Evolutionary conservation across 2,113 vertebrate species (phyloP).

Genomic region (Riparia riparia): DNA sequence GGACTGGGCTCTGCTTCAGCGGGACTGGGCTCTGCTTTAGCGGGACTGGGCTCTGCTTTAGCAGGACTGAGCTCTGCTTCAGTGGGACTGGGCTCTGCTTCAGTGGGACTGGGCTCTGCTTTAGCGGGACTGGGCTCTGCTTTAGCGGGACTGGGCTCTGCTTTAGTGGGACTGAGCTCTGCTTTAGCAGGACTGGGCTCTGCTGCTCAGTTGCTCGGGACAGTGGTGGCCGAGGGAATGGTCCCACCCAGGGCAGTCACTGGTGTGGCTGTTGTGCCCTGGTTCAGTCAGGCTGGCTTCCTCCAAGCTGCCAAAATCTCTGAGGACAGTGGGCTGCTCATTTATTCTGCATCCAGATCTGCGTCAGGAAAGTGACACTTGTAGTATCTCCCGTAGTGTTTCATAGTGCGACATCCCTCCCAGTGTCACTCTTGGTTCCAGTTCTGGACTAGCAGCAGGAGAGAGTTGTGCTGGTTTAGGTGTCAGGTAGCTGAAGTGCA

Average conservation of each 20-base stretch:
- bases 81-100: too few species aligned
- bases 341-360: neutral
- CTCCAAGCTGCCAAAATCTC: neutral
- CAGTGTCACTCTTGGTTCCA: neutral
- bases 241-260: accelerated
- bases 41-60: neutral
- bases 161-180: neutral
- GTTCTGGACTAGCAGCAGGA: neutral
- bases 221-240: too few species aligned
- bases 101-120: neutral
- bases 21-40: too few species aligned
- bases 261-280: accelerated
- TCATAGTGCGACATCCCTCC: accelerated
- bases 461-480: neutral
- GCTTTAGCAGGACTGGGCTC: neutral
- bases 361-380: neutral
- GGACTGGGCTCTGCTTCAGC: neutral
- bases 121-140: neutral
- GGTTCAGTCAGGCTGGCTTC: neutral
- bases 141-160: neutral
- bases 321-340: neutral
- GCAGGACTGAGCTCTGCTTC: neutral
- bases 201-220: accelerated
- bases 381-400: neutral
- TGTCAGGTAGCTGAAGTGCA: neutral